phyloP scores from a whole-genome alignment of 2,797 vertebrate species.

The Smutsia gigantea region DNA sequence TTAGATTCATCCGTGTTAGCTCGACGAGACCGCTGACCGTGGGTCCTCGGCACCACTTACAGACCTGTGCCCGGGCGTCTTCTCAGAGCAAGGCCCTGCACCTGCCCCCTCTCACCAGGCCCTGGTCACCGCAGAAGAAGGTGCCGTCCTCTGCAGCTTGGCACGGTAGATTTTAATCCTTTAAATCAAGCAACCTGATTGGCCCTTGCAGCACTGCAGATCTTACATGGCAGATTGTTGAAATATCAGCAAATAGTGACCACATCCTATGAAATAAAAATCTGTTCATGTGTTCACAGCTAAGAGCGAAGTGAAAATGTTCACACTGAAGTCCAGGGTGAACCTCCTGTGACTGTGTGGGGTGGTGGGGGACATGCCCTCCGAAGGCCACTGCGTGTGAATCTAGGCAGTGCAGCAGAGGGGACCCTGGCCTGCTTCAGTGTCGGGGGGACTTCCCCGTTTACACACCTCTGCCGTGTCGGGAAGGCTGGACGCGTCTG shows the following conservation, averaged over 20 bases:
- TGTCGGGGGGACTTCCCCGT: not conserved
- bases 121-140: not conserved
- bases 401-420: not conserved
- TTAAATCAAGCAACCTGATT: not conserved
- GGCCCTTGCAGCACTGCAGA: not conserved
- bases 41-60: not conserved
- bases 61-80: not conserved
- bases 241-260: not conserved
- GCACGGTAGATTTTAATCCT: not conserved
- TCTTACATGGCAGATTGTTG: not conserved
- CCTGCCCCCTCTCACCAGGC: not conserved
- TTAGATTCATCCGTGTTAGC: not conserved
- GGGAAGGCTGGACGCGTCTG: not conserved
- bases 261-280: not conserved
- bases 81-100: not conserved
- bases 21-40: not conserved
- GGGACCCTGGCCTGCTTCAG: not conserved
- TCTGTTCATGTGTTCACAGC: not conserved
- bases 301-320: not conserved
- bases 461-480: not conserved
- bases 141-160: not conserved
- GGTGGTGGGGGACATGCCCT: not conserved
- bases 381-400: not conserved
- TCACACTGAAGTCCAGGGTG: not conserved
- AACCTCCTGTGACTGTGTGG: not conserved